These are phyloP conservation scores for Pollimyrus isidori DNA, from an alignment of 2,113 vertebrate species.

Conservation along the genomic window DNA sequence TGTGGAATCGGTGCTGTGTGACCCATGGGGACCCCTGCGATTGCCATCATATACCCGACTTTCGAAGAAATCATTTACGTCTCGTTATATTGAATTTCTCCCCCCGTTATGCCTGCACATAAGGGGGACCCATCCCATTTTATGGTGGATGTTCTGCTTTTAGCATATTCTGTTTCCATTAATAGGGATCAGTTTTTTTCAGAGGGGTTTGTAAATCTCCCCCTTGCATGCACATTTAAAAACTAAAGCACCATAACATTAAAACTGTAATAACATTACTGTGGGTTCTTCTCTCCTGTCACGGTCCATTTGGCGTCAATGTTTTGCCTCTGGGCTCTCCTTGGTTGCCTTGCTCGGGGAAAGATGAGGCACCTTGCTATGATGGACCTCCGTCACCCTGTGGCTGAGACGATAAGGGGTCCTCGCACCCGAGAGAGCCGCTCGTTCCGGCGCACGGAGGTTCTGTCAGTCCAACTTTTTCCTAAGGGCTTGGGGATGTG, in stretches of 20 bases:
- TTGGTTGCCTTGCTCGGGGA: not conserved
- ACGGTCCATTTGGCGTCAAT: not conserved
- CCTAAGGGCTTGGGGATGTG: not conserved
- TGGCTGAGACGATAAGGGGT: not conserved
- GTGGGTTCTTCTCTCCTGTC: not conserved
- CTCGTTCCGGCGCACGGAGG: not conserved
- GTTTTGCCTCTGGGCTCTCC: not conserved
- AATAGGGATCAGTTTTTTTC: conserved; percentile 32
- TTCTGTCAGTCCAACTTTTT: not conserved
- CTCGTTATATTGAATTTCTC: conserved; percentile 32
- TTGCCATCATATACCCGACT: conserved; percentile 33
- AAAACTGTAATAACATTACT: not conserved
- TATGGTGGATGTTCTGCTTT: conserved; percentile 37
- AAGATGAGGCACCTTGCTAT: not conserved
- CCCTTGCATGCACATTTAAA: conserved; percentile 7
- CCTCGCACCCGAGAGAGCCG: not conserved
- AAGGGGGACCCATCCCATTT: conserved; percentile 38
- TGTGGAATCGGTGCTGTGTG: conserved; percentile 35
- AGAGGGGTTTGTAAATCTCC: conserved; percentile 48
- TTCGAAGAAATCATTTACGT: conserved; percentile 48
- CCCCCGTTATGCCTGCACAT: conserved; percentile 37
- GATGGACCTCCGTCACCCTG: not conserved
- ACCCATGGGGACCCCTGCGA: conserved; percentile 25
- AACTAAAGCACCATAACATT: not conserved
- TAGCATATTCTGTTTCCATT: conserved; percentile 53